phyloP scores from a whole-genome alignment of 1,140 invertebrate genomes.

The Scaptomyza montana region DNA sequence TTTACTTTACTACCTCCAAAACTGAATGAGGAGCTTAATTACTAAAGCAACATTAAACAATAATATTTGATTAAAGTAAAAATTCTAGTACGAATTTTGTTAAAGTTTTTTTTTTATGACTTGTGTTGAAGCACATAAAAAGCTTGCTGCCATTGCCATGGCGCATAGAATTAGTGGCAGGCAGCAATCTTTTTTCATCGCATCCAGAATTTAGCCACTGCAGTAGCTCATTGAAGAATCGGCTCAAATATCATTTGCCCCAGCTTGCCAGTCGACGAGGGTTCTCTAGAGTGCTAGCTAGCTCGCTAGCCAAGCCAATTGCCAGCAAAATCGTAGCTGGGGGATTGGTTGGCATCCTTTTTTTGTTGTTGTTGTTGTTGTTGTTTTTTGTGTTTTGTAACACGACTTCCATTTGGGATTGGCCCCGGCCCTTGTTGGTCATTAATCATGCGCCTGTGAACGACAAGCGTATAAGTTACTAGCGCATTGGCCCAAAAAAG shows the following conservation, averaged over 20 bases:
- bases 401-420: slow-evolving; percentile 58
- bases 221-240: slow-evolving; percentile 67
- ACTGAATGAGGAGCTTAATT: too few species aligned
- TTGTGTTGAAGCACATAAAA: too few species aligned
- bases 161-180: slow-evolving; percentile 8
- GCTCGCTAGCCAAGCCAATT: slow-evolving; percentile 49
- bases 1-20: too few species aligned
- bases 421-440: slow-evolving; percentile 74
- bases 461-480: slow-evolving; percentile 82
- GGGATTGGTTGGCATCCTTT: slow-evolving; percentile 52
- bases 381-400: slow-evolving; percentile 1
- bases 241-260: slow-evolving; percentile 57
- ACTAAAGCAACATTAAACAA: too few species aligned
- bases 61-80: too few species aligned
- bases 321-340: slow-evolving; percentile 29
- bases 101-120: too few species aligned
- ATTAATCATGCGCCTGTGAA: slow-evolving; percentile 80
- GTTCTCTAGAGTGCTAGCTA: slow-evolving; percentile 14
- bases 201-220: slow-evolving; percentile 34
- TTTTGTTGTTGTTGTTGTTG: too few species aligned
- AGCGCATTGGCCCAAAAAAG: slow-evolving; percentile 75
- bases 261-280: slow-evolving; percentile 13
- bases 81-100: too few species aligned
- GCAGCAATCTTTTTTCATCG: slow-evolving; percentile 33
- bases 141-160: slow-evolving; percentile 27